Evolutionary conservation across 2,888 invertebrate species (phyloP).

Genomic region (Caenorhabditis uteleia): DNA sequence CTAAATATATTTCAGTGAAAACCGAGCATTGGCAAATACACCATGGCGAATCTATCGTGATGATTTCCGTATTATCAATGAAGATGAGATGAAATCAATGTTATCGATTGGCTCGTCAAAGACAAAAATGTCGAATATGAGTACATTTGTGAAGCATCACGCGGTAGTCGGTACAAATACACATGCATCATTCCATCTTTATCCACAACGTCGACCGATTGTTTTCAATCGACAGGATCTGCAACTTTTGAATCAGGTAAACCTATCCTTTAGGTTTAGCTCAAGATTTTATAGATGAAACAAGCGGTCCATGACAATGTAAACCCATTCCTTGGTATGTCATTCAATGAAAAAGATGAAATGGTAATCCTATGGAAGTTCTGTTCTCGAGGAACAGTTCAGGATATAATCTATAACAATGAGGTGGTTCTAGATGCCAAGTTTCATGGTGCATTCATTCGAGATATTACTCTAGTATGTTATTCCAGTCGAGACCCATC

Average conservation of each 20-base stretch:
- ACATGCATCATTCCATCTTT: slow-evolving; percentile 64
- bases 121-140: slow-evolving; percentile 67
- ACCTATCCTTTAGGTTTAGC: background rate
- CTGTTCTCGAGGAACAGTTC: slow-evolving; percentile 66
- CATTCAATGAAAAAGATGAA: slow-evolving; percentile 68
- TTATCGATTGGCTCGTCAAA: slow-evolving; percentile 63
- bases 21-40: slow-evolving; percentile 58
- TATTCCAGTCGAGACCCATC: slow-evolving; percentile 63
- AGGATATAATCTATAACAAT: slow-evolving; percentile 55
- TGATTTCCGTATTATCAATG: slow-evolving; percentile 64
- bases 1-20: slow-evolving; percentile 46
- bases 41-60: slow-evolving; percentile 65
- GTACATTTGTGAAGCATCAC: slow-evolving; percentile 66
- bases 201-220: slow-evolving; percentile 64
- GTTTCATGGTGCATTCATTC: slow-evolving; percentile 56
- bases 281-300: background rate
- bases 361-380: slow-evolving; percentile 67
- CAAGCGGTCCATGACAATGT: slow-evolving; percentile 88
- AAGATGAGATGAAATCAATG: slow-evolving; percentile 68
- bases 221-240: slow-evolving; percentile 53
- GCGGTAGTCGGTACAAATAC: slow-evolving; percentile 67
- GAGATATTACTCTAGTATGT: slow-evolving; percentile 39
- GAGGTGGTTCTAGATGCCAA: slow-evolving; percentile 46
- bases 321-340: slow-evolving; percentile 88
- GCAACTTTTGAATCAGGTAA: slow-evolving; percentile 73